Percentiles rank a stretch among this genome's conserved stretches.
Conservation (phyloP, 2,113 vertebrate genomes). For the Oryzias javanicus region DNA sequence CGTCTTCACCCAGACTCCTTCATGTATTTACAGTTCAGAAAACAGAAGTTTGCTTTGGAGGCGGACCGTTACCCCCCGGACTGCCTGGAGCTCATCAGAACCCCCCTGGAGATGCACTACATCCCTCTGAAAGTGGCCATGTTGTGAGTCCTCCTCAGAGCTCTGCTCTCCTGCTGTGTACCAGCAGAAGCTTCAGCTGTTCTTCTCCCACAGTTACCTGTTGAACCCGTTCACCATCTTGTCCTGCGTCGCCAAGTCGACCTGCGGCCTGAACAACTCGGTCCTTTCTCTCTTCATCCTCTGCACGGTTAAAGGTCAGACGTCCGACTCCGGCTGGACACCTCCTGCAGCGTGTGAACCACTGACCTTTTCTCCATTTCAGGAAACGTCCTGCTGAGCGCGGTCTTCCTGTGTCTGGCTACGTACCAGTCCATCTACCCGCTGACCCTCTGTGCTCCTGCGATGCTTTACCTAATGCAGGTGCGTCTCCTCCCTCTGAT, state of each 20-base stretch:
- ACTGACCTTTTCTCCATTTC: constrained; percentile 9
- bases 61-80: constrained; percentile 88
- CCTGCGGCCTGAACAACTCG: constrained; percentile 92
- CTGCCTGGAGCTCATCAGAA: constrained; percentile 89
- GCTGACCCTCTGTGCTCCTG: constrained; percentile 88
- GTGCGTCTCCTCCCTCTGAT: constrained; percentile 30
- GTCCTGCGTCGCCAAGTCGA: constrained; percentile 97
- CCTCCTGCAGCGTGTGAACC: neutral
- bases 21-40: constrained; percentile 84
- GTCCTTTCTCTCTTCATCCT: constrained; percentile 91
- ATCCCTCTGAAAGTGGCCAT: constrained; percentile 94
- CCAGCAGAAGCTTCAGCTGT: neutral
- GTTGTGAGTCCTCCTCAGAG: constrained; percentile 83
- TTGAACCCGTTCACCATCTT: constrained; percentile 95
- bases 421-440: constrained; percentile 97
- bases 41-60: constrained; percentile 91
- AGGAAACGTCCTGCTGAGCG: constrained; percentile 93
- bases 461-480: constrained; percentile 89
- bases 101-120: constrained; percentile 91
- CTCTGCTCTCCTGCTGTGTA: neutral
- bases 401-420: constrained; percentile 91
- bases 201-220: constrained; percentile 83
- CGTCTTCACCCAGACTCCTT: neutral
- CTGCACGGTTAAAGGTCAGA: constrained; percentile 88
- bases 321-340: neutral